A percentile compares a stretch with the other conserved stretches of the same genome.
Conservation (phyloP, 2,797 vertebrate species). For the Liparis tanakae region DNA sequence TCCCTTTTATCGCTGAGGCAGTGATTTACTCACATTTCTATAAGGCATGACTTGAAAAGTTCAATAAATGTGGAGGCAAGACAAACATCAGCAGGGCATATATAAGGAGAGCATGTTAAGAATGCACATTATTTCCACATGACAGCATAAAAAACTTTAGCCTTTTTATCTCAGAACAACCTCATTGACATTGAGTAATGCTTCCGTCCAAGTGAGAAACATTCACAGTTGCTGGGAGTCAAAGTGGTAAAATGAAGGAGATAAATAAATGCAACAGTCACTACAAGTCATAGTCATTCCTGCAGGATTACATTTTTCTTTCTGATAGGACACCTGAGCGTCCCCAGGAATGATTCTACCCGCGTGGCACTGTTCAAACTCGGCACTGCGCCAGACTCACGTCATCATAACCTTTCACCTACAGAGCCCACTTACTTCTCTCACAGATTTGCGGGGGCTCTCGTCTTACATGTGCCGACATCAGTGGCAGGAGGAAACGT, state of each 20-base stretch:
- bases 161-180: slow-evolving; percentile 5
- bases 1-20: slow-evolving; percentile 38
- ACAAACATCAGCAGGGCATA: neutral
- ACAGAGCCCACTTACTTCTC: slow-evolving; percentile 33
- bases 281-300: slow-evolving; percentile 41
- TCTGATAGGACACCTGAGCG: slow-evolving; percentile 32
- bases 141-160: slow-evolving; percentile 15
- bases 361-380: slow-evolving; percentile 40
- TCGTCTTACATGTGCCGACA: slow-evolving; percentile 21
- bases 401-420: slow-evolving; percentile 65
- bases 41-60: slow-evolving; percentile 15
- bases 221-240: slow-evolving; percentile 37
- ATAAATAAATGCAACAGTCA: slow-evolving; percentile 43
- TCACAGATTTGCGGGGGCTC: slow-evolving; percentile 13
- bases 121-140: slow-evolving; percentile 22
- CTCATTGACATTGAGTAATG: slow-evolving; percentile 33
- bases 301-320: slow-evolving; percentile 38
- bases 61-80: slow-evolving; percentile 12
- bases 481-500: slow-evolving; percentile 24
- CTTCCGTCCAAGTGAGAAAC: slow-evolving; percentile 43
- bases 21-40: slow-evolving; percentile 39
- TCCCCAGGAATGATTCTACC: slow-evolving; percentile 45
- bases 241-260: slow-evolving; percentile 56
- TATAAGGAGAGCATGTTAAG: slow-evolving; percentile 6
- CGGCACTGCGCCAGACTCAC: slow-evolving; percentile 28